These are phyloP conservation scores for Steatocranus sp. DNA, from an alignment of 2,797 vertebrate species.

Conservation along the genomic window DNA sequence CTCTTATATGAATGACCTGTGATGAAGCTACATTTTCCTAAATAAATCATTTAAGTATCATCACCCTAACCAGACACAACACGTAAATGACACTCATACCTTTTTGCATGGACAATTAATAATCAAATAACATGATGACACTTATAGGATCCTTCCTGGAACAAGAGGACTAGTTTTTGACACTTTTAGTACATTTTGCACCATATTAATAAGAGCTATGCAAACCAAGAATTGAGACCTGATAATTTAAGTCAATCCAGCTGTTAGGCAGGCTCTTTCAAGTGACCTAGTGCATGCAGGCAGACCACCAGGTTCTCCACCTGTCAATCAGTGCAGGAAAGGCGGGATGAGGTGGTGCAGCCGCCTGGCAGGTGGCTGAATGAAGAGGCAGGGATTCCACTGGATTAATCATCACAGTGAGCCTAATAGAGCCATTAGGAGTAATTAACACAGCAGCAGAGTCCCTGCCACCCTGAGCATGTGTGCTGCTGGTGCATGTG, in stretches of 20 bases:
- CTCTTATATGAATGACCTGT: not conserved
- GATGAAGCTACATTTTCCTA: not conserved
- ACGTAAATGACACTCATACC: not conserved
- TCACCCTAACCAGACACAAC: not conserved
- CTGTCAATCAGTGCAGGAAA: slow-evolving; percentile 6
- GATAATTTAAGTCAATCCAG: not conserved
- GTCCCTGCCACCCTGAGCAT: slow-evolving; percentile 29
- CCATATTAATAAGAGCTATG: not conserved
- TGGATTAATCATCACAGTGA: slow-evolving; percentile 59
- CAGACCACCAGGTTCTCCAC: slow-evolving; percentile 3
- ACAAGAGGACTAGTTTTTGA: not conserved
- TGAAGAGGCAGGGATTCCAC: slow-evolving; percentile 44
- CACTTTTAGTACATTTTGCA: not conserved
- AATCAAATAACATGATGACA: not conserved
- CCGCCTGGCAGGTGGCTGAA: slow-evolving; percentile 45
- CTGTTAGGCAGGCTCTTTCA: not conserved
- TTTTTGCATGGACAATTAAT: not conserved
- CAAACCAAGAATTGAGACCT: not conserved
- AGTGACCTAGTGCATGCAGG: slow-evolving; percentile 49
- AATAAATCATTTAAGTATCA: not conserved
- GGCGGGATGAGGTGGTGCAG: not conserved
- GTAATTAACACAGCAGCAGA: slow-evolving; percentile 68
- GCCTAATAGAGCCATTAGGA: slow-evolving; percentile 68
- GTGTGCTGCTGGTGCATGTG: slow-evolving; percentile 5
- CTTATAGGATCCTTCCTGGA: not conserved